Conservation (phyloP, 2,113 vertebrate genomes). For the Sorex araneus region DNA sequence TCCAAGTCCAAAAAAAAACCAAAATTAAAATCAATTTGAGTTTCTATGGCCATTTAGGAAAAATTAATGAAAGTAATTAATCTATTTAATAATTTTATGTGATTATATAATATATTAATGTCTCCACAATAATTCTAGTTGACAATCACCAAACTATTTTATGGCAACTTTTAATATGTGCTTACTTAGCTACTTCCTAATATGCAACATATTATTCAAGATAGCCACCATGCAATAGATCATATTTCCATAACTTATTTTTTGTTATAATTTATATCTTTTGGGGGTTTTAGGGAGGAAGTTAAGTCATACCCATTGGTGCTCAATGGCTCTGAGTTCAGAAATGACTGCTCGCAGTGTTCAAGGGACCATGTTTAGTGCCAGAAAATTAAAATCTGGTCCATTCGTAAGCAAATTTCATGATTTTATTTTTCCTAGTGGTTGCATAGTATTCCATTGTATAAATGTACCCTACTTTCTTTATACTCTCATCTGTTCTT, state of each 20-base stretch:
- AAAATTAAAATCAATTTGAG: constrained; percentile 36
- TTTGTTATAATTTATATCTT: neutral
- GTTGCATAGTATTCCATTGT: too few species aligned
- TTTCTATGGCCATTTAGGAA: constrained; percentile 45
- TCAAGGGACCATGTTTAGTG: too few species aligned
- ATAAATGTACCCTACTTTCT: too few species aligned
- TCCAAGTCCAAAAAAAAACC: constrained; percentile 53
- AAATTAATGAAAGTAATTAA: constrained; percentile 29
- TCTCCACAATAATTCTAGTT: neutral
- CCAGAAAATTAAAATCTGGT: too few species aligned
- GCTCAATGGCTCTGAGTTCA: too few species aligned
- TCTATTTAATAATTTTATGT: constrained; percentile 47
- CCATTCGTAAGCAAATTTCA: too few species aligned
- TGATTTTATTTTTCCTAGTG: too few species aligned
- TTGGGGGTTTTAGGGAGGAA: too few species aligned
- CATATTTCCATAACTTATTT: neutral
- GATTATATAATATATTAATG: constrained; percentile 28
- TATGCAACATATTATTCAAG: neutral
- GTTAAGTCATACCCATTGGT: too few species aligned
- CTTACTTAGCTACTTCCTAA: neutral
- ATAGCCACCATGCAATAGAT: neutral
- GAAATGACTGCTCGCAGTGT: too few species aligned
- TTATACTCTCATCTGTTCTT: too few species aligned
- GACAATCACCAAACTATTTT: neutral
- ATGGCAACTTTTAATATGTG: neutral